Conservation (phyloP, 2,888 invertebrate genomes). For the Cynaeus angustus region DNA sequence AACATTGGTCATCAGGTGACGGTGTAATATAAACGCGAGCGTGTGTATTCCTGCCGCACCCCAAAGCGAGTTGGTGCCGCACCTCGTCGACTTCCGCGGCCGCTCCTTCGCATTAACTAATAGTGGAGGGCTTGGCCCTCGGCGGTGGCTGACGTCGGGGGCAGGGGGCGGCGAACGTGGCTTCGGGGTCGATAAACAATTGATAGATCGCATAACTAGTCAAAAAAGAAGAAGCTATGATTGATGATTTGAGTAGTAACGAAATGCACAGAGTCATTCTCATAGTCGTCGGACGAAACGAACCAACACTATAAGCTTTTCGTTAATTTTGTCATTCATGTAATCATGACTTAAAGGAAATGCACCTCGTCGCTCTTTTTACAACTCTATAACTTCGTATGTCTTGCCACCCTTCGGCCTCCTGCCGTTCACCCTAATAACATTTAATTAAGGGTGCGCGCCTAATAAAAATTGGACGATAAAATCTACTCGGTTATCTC, state of each 20-base stretch:
- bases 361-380: too few species aligned
- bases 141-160: conserved; percentile 18
- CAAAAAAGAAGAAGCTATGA: not conserved
- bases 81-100: conserved; percentile 50
- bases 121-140: conserved; percentile 51
- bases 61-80: conserved; percentile 34
- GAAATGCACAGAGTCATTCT: too few species aligned
- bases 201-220: not conserved
- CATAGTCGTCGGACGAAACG: too few species aligned
- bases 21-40: conserved; percentile 34
- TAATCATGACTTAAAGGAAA: too few species aligned
- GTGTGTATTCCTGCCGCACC: conserved; percentile 54
- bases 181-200: conserved; percentile 9
- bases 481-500: conserved; percentile 34
- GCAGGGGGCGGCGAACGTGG: conserved; percentile 11
- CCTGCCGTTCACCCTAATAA: conserved; percentile 18
- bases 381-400: not conserved
- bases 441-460: conserved; percentile 36
- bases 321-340: too few species aligned
- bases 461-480: conserved; percentile 38
- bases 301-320: too few species aligned
- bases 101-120: conserved; percentile 53
- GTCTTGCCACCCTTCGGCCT: not conserved
- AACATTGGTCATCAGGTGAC: conserved; percentile 9
- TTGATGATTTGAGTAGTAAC: not conserved